Base-by-base conservation (phyloP, 35 echinoderm and acorn worm species). In the Ophiothrix spiculata region DNA sequence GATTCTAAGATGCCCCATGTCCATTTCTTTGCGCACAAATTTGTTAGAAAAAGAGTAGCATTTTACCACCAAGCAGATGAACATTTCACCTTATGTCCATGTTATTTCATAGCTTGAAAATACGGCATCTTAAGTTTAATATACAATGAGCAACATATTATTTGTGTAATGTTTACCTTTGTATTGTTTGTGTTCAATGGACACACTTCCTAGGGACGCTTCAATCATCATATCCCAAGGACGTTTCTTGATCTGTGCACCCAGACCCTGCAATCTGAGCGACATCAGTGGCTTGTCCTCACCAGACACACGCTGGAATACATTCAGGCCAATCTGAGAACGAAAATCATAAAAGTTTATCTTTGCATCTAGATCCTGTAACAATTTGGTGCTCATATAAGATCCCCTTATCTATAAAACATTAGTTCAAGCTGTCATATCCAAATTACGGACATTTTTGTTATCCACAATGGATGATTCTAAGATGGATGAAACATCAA, bases 151-250 rank as follows among this genome's bases (percentile, higher is more conserved):
- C n/a, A n/a, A n/a, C n/a, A n/a, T 79, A n/a, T n/a, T n/a, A n/a
- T n/a, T n/a, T n/a, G n/a, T n/a, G n/a, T n/a, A n/a, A n/a, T n/a
- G 10, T 83, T 85, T 77, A 98, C 95, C 89, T 93, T 91, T 80
- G 85, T 88, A 94, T 42, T 94, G 88, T 64, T 85, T 88, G 75
- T 98, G 95, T 79, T 98, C 80, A 4, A 91, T 91, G 28, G 85
- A 54, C n/a, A 98, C 89, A 75, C 91, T 89, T 1, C 95, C 95
- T 17, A 98, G 86, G 38, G 83, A 94, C 8, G 80, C 87, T 64
- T 86, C 85, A 1, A 93, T 19, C 31, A 29, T 77, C 64, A 98
- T 81, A 75, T 98, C 91, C 76, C 82, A 86, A 28, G 91, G 91
- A 41, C 86, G 87, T 32, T 91, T 82, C 19, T 91, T 41, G 0